Conservation (phyloP, 1,140 invertebrate genomes). For the Anagrus nilaparvatae region DNA sequence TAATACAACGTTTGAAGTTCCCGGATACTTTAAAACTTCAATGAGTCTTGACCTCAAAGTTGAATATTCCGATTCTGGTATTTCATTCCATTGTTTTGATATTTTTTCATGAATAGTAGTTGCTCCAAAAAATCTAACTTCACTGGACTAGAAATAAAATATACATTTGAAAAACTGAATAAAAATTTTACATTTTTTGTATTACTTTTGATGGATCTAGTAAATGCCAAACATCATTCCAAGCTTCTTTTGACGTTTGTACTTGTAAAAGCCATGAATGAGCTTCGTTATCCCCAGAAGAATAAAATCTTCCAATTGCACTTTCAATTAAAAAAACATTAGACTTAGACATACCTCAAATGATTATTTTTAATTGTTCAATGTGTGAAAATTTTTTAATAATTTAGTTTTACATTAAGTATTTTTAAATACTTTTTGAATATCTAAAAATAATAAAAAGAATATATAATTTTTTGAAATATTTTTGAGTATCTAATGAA, state of each 20-base stretch:
- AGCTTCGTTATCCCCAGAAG: conserved; percentile 51
- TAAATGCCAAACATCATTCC: conserved; percentile 82
- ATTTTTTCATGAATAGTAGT: conserved; percentile 80
- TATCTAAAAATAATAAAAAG: too few relatives aligned
- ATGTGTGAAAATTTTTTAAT: too few relatives aligned
- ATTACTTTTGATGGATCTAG: conserved; percentile 65
- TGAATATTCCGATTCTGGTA: conserved; percentile 66
- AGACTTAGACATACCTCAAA: background rate
- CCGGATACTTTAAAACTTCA: conserved; percentile 58
- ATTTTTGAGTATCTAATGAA: too few relatives aligned
- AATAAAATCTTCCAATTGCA: conserved; percentile 45
- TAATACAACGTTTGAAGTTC: conserved; percentile 72
- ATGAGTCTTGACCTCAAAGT: conserved; percentile 65
- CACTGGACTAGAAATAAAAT: conserved; percentile 52
- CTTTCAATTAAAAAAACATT: conserved; percentile 41
- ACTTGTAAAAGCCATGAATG: conserved; percentile 74
- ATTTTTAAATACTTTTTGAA: too few relatives aligned
- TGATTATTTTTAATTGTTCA: background rate
- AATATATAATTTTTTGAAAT: too few relatives aligned
- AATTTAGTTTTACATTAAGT: too few relatives aligned
- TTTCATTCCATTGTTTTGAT: conserved; percentile 73
- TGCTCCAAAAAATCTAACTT: conserved; percentile 88
- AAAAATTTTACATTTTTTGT: too few relatives aligned
- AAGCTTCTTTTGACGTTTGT: conserved; percentile 73
- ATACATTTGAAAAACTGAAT: conserved; percentile 9